A percentile compares a stretch with the other conserved stretches of the same genome.
Evolutionary conservation across 64 coral and sea anemone genomes (phyloP).

Genomic region (Pocillopora verrucosa): DNA sequence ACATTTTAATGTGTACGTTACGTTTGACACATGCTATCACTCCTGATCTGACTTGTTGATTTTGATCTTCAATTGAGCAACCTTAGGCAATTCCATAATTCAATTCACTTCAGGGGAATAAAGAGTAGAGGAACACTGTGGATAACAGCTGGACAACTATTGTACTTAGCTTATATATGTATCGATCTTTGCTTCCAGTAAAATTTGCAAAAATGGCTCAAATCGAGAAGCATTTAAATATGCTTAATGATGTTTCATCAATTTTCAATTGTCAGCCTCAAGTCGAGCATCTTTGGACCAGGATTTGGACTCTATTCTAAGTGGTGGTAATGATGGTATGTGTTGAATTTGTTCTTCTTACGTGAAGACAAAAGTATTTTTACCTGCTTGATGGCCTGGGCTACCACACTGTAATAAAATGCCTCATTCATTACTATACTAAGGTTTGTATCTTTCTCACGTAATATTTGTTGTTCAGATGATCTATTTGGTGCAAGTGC

Average conservation of each 20-base stretch:
- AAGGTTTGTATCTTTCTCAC: not conserved
- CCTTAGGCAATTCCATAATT: no score
- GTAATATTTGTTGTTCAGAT: not conserved
- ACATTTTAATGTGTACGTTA: no score
- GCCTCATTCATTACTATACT: no score
- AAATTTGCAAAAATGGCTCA: not conserved
- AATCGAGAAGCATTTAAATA: not conserved
- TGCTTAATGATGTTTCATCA: not conserved
- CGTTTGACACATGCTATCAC: no score
- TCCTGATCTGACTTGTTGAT: no score
- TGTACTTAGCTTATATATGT: not conserved
- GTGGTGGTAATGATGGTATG: conserved; percentile 29
- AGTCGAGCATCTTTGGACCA: conserved; percentile 38
- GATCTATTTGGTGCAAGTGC: conserved; percentile 10
- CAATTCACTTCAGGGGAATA: no score
- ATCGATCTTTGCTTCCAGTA: not conserved
- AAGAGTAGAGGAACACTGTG: no score
- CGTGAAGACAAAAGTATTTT: no score
- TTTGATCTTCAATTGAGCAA: no score
- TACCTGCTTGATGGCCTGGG: no score
- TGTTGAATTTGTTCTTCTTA: not conserved
- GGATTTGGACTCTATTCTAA: conserved; percentile 38
- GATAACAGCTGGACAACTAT: no score
- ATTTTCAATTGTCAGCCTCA: not conserved
- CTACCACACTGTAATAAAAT: no score